Evolutionary conservation across 2,797 vertebrate species (phyloP), one percentile per base, ranked within the genome.

Genomic region (Euthynnus affinis): DNA sequence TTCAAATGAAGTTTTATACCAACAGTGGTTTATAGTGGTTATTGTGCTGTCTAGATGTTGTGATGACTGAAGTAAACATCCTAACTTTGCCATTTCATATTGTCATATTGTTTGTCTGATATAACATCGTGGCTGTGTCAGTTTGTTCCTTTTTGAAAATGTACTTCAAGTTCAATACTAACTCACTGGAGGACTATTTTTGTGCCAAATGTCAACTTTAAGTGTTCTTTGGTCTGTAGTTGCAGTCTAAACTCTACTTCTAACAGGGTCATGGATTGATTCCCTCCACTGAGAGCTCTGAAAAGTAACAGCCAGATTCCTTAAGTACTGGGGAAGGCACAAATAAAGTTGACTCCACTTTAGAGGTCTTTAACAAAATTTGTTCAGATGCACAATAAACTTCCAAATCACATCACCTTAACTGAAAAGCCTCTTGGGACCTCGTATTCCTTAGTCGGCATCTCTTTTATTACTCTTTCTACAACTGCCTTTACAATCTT

Each of bases 401-500:
- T 73, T 80, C 20, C 49, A 79, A 55, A 76, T 27, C 40, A 8
- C 71, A 66, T 73, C 70, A 79, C 32, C 76, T 77, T n/a, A 67
- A 74, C 23, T 82, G 8, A 85, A 85, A 85, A 52, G 12, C 63
- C 83, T 71, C 67, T 4, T 0, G 66, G 86, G 88, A 80, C 52
- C 65, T 73, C 14, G 14, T 88, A 64, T 77, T 76, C 84, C 81
- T 89, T 78, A 76, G 57, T 81, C 73, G 83, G 81, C 89, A 85
- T 78, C 15, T 91, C 46, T 91, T 92, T 93, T 92, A 93, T 80
- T 58, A 63, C 82, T 73, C 66, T 72, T 80, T 74, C 74, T 62
- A 64, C 80, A 61, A 66, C 84, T 62, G 37, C 80, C 60, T 92
- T 90, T 87, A 92, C 81, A 81, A 59, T 89, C 83, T 89, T 91